Conservation (phyloP, 2,797 vertebrate genomes). For the Enteromius unitaeniatus region DNA sequence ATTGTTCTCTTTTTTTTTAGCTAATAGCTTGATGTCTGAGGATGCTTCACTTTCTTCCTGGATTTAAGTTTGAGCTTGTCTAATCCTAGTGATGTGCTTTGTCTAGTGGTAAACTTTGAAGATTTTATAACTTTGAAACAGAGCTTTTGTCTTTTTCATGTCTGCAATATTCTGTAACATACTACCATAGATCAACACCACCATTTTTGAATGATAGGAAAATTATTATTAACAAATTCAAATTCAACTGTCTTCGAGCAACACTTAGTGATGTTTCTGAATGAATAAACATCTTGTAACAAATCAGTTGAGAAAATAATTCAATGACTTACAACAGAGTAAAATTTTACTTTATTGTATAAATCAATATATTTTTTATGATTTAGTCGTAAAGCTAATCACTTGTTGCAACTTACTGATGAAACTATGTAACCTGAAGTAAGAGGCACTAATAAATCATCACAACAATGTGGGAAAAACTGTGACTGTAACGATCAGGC, state of each 20-base stretch:
- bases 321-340: background rate
- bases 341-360: background rate
- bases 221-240: too few relatives aligned
- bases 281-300: background rate
- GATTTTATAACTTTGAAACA: conserved; percentile 5
- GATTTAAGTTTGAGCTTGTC: conserved; percentile 43
- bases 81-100: conserved; percentile 32
- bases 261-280: background rate
- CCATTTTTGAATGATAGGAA: background rate
- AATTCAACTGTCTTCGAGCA: too few relatives aligned
- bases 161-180: background rate
- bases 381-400: background rate
- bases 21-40: conserved; percentile 39
- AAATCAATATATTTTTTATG: background rate
- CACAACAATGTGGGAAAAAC: background rate
- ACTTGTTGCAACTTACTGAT: background rate
- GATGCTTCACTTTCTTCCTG: conserved; percentile 31
- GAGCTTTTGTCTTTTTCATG: background rate
- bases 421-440: background rate
- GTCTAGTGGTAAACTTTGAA: conserved; percentile 5
- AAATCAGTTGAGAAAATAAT: background rate
- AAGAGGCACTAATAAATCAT: background rate
- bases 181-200: background rate
- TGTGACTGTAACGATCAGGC: too few relatives aligned
- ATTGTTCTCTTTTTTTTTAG: conserved; percentile 27